Evolutionary conservation across 2,113 vertebrate species (phyloP).

Genomic region (Psilopogon haemacephalus): DNA sequence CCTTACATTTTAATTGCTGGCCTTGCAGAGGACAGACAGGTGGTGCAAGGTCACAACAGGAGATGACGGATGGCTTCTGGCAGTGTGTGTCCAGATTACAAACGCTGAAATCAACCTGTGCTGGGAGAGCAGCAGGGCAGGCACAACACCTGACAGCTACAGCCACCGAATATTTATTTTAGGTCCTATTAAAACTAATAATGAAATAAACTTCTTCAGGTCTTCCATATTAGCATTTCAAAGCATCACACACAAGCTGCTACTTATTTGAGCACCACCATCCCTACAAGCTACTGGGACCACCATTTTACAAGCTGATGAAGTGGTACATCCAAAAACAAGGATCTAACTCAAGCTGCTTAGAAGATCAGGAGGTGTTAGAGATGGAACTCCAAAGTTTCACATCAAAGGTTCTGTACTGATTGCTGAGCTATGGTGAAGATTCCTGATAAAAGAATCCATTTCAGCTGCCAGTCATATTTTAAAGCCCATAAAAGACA

Average conservation of each 20-base stretch:
- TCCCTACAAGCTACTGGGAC: background rate
- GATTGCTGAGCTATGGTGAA: background rate
- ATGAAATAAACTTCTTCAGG: rapidly evolving
- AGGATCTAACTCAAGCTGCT: background rate
- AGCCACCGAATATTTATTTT: background rate
- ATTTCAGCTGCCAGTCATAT: background rate
- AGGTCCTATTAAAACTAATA: background rate
- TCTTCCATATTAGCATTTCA: background rate
- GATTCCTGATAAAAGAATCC: background rate
- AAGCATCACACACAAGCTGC: background rate
- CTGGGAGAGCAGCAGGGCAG: background rate
- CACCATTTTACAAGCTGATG: rapidly evolving
- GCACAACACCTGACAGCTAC: background rate
- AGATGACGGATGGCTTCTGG: slow-evolving; percentile 37
- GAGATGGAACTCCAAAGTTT: background rate
- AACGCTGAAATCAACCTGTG: background rate
- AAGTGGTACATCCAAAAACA: background rate
- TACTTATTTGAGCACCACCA: background rate
- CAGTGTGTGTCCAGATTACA: background rate
- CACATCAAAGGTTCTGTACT: background rate
- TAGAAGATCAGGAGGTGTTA: background rate
- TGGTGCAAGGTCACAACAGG: slow-evolving; percentile 23
- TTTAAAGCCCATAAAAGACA: background rate
- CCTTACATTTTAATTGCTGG: slow-evolving; percentile 48
- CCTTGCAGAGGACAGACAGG: slow-evolving; percentile 1